A percentile compares a stretch with the other conserved stretches of the same genome.
Evolutionary conservation across 2,113 vertebrate genomes (phyloP).

Genomic region (Archilochus colubris): DNA sequence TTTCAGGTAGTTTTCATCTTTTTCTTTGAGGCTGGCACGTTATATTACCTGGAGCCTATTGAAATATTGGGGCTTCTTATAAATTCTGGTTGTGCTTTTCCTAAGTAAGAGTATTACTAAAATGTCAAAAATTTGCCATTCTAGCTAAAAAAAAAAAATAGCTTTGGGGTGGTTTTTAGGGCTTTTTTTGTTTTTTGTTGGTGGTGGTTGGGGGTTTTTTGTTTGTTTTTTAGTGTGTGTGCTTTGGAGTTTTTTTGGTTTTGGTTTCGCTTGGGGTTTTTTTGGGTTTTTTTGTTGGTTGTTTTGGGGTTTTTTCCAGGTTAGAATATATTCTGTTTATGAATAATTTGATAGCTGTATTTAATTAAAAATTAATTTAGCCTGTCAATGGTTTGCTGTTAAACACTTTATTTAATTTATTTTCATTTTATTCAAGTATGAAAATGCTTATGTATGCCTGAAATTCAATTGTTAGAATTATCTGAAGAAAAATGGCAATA

Average conservation of each 20-base stretch:
- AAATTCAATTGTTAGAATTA: neutral
- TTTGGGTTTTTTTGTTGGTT: neutral
- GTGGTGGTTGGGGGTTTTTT: neutral
- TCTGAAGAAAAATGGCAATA: neutral
- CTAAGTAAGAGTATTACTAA: neutral
- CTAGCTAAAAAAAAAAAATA: neutral
- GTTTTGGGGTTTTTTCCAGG: neutral
- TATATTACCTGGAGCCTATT: neutral
- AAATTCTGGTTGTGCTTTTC: neutral
- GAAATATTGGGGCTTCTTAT: neutral
- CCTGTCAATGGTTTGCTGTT: neutral
- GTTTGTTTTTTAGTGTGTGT: no score
- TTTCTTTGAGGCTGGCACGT: neutral
- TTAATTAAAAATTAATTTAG: conserved; percentile 17
- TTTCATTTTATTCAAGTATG: neutral
- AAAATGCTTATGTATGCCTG: neutral
- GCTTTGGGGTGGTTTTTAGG: neutral
- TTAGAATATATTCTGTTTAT: conserved; percentile 1
- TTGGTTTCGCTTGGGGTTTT: no score
- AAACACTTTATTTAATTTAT: neutral
- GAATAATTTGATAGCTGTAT: neutral
- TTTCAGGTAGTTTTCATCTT: neutral
- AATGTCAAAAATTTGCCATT: neutral
- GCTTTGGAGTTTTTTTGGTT: neutral
- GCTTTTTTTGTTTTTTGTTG: neutral